Evolutionary conservation across 2,888 invertebrate species (phyloP).

Genomic region (Perdita meconis): DNA sequence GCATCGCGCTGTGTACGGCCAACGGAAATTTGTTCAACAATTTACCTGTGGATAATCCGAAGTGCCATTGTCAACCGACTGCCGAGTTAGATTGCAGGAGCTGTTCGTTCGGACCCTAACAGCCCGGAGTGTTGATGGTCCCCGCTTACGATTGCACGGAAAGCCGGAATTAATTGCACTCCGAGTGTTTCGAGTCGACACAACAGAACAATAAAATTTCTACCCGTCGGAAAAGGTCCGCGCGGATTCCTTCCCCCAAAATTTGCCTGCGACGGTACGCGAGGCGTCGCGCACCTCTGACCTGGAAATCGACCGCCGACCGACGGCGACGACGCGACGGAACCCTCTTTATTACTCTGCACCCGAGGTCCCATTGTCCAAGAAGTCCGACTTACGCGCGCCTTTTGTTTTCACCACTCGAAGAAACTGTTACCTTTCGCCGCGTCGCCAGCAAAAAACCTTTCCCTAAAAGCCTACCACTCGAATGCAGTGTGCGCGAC

Average conservation of each 20-base stretch:
- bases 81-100: neutral
- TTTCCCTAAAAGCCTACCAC: neutral
- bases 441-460: neutral
- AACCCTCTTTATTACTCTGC: neutral
- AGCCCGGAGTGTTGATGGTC: neutral
- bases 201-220: conserved; percentile 11
- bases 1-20: neutral
- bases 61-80: neutral
- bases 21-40: neutral
- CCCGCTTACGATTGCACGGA: neutral
- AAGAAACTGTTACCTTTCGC: neutral
- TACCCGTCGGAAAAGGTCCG: neutral
- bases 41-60: neutral
- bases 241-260: neutral
- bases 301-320: neutral
- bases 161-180: neutral
- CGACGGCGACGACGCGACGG: neutral
- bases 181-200: neutral
- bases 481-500: neutral
- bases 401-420: neutral
- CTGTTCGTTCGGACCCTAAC: neutral
- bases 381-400: too few species aligned
- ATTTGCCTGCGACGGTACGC: neutral
- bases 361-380: neutral
- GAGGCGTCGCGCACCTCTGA: neutral